These are phyloP conservation scores for Trachops cirrhosus DNA, from an alignment of 2,797 vertebrate species.

Conservation along the genomic window DNA sequence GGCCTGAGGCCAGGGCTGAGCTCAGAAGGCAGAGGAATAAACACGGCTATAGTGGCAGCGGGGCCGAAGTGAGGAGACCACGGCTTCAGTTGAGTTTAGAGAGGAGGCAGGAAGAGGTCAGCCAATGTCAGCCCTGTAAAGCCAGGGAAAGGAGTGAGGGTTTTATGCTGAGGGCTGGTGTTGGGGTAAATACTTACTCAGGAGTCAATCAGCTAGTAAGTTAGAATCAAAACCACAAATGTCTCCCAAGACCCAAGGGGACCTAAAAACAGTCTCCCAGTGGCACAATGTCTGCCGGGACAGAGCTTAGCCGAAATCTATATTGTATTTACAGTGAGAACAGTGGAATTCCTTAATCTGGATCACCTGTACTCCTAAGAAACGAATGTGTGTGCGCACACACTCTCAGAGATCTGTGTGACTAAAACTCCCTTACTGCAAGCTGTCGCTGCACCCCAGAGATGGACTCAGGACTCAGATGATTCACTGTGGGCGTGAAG, in stretches of 20 bases:
- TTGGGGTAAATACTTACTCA: neutral
- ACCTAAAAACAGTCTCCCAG: neutral
- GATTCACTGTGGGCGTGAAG: neutral
- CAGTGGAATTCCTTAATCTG: neutral
- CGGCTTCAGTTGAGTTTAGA: neutral
- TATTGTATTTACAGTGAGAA: neutral
- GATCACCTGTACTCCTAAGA: neutral
- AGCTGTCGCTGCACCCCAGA: neutral
- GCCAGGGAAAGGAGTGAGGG: neutral
- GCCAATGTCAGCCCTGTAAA: neutral
- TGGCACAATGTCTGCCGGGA: neutral
- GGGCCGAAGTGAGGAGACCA: neutral
- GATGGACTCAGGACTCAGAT: neutral
- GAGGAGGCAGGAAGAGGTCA: neutral
- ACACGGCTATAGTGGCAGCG: neutral
- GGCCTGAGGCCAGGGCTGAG: neutral
- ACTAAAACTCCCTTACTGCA: neutral
- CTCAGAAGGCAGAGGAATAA: neutral
- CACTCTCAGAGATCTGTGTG: neutral
- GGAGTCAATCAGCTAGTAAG: neutral
- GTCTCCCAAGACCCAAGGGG: neutral
- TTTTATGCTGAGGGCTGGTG: neutral
- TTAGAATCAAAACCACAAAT: neutral
- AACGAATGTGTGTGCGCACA: fast-evolving
- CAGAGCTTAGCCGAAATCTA: neutral